Base-by-base conservation (phyloP, 2,113 vertebrate genomes). In the Psittacula cyanocephala region DNA sequence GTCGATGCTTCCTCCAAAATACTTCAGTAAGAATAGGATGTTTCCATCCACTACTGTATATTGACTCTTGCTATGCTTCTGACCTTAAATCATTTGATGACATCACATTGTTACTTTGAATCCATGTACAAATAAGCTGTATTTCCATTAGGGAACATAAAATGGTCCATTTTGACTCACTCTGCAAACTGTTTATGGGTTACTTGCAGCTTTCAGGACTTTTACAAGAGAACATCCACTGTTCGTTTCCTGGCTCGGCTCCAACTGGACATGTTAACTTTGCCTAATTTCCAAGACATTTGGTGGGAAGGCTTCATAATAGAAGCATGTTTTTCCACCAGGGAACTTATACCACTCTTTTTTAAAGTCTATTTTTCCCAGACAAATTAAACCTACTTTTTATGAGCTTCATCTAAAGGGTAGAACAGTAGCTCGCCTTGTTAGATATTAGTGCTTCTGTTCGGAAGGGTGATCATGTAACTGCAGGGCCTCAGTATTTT, bases 121-220 rank as follows among this genome's bases (percentile, higher is more conserved):
- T 97, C 97, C 97, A 76, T 88, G 98, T 95, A 98, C 94, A 98
- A 98, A 98, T 98, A 98, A 98, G 96, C 98, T 89, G 89, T 89
- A 94, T 97, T 98, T 97, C 98, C 98, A 98, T 97, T 90, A 98
- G 97, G 95, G 97, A 96, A 96, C 96, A 96, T 98, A 96, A 98
- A 98, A 97, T 10, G 96, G 96, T 70, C 90, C 97, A 93, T 98
- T 98, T 98, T 98, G 97, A 97, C 95, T 98, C 96, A 80, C 97
- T 98, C 97, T 97, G 97, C 97, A 94, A 97, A 98, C 97, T 98
- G 98, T 98, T 98, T 98, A 98, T 98, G 95, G 91, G 97, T 97
- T 98, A 63, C 97, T 98, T 78, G 94, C 96, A 97, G 98, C 97
- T 98, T 97, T 97, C 95, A 83, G 96, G 96, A 41, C 84, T 98